phyloP scores from a whole-genome alignment of 2,113 vertebrate species.

The Etia nguti region DNA sequence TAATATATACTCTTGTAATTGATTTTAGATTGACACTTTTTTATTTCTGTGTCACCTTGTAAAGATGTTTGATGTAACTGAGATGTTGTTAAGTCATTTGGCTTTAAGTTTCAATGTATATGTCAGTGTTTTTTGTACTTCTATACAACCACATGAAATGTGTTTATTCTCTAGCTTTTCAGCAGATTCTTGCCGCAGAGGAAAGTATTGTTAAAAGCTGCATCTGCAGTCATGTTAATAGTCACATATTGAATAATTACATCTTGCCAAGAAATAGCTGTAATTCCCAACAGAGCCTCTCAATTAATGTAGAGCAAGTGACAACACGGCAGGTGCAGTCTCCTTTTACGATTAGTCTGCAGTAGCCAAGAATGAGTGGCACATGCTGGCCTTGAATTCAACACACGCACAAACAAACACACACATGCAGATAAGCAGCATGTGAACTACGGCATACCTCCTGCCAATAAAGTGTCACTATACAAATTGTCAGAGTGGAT shows the following conservation, averaged over 20 bases:
- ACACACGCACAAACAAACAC: background rate
- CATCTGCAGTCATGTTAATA: background rate
- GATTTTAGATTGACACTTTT: background rate
- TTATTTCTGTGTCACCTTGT: background rate
- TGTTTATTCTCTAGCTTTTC: background rate
- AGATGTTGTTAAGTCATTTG: background rate
- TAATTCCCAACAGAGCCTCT: background rate
- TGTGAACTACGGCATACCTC: background rate
- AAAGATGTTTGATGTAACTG: background rate
- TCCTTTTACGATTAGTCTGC: constrained; percentile 64
- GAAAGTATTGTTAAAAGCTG: background rate
- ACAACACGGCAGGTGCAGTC: constrained; percentile 38
- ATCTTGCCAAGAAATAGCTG: background rate
- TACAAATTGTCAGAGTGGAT: background rate
- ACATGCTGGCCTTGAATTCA: background rate
- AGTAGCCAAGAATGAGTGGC: constrained; percentile 6
- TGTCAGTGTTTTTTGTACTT: background rate
- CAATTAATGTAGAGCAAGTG: constrained; percentile 20
- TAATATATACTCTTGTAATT: background rate
- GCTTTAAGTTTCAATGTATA: background rate
- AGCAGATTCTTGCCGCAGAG: background rate
- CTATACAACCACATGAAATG: background rate
- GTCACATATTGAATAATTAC: background rate
- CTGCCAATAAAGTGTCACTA: background rate
- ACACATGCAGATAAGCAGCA: background rate